These are phyloP conservation scores for Gastracanthus pulcherrimus DNA, from an alignment of 2,888 invertebrate species.

Conservation along the genomic window DNA sequence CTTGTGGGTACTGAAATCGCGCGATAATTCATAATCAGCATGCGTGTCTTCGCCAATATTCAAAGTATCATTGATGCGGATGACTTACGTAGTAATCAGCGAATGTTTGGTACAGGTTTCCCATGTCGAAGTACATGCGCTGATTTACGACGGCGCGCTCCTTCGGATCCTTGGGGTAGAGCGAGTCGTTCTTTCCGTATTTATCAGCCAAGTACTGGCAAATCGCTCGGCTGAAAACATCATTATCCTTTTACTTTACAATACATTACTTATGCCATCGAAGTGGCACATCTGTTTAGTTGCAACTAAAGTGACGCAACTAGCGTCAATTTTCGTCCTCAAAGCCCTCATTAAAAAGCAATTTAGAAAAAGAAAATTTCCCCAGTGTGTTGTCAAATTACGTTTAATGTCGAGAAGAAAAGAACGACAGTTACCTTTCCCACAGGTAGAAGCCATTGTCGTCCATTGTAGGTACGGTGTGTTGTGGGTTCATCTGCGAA, in stretches of 20 bases:
- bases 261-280: not conserved
- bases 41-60: no score
- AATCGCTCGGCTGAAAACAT: constrained; percentile 82
- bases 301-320: no score
- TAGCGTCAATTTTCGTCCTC: no score
- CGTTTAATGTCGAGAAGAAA: constrained; percentile 32
- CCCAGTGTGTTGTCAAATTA: no score
- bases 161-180: constrained; percentile 83
- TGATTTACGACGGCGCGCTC: constrained; percentile 82
- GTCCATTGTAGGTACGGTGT: constrained; percentile 85
- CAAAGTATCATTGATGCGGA: no score
- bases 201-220: constrained; percentile 83
- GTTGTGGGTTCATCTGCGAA: constrained; percentile 85
- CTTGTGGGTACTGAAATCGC: constrained; percentile 74
- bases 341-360: no score
- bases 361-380: no score
- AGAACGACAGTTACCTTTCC: constrained; percentile 80
- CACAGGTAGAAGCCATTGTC: constrained; percentile 85
- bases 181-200: constrained; percentile 82
- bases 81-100: constrained; percentile 81
- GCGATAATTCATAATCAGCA: not conserved
- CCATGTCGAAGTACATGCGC: constrained; percentile 82
- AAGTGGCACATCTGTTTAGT: no score
- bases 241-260: not conserved
- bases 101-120: constrained; percentile 80